Evolutionary conservation across 2,113 vertebrate species (phyloP).

Genomic region (Kryptolebias marmoratus): DNA sequence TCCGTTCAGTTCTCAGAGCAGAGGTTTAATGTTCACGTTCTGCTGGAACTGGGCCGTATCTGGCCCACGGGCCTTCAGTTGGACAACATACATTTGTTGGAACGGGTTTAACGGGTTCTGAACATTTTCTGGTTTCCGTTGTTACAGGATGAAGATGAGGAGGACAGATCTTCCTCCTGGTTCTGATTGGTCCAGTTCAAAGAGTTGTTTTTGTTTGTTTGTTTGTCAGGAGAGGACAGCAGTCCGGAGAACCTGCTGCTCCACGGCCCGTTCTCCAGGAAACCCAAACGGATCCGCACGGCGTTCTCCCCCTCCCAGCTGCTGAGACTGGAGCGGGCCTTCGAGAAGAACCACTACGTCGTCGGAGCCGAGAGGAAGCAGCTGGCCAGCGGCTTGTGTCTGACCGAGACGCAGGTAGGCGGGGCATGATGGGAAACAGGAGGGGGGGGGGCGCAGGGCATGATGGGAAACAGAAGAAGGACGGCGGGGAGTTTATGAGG

Average conservation of each 20-base stretch:
- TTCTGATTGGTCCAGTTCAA: neutral
- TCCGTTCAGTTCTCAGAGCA: too few species aligned
- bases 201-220: neutral
- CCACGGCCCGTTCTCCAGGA: constrained; percentile 94
- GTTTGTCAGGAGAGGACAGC: constrained; percentile 76
- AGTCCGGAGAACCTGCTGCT: constrained; percentile 91
- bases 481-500: too few species aligned
- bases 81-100: too few species aligned
- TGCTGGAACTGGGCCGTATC: too few species aligned
- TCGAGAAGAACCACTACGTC: constrained; percentile 99
- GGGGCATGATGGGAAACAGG: constrained; percentile 31
- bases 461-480: constrained; percentile 3
- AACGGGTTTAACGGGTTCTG: too few species aligned
- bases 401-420: constrained; percentile 93
- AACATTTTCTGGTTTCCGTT: too few species aligned
- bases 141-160: too few species aligned
- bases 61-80: too few species aligned
- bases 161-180: neutral
- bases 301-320: constrained; percentile 97
- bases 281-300: constrained; percentile 97
- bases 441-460: neutral
- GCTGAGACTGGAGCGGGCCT: constrained; percentile 92
- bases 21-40: too few species aligned
- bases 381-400: constrained; percentile 91
- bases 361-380: constrained; percentile 97